Base-by-base conservation (phyloP, 2,888 invertebrate genomes). In the Shargacucullia verbasci region DNA sequence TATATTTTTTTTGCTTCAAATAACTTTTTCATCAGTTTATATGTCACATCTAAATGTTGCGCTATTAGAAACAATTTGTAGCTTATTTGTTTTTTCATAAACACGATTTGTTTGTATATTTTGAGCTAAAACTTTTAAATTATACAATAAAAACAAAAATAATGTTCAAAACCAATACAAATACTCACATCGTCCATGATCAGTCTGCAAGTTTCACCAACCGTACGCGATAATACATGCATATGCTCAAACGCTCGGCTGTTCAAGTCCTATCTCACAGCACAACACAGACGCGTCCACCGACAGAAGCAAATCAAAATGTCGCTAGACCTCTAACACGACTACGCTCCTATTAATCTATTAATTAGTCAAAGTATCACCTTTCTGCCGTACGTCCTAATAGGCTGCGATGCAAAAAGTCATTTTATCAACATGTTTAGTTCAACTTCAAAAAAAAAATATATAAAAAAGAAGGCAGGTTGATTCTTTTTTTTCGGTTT, bases 311-410 rank as follows among this genome's bases (percentile, higher is more conserved):
- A 77, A 74, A 76, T 41, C 9, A 74, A 71, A 77, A 66, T 58
- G 48, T 74, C 65, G 71, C 71, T 71, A 76, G 49, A 63, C 77
- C 71, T 73, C 66, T 73, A 76, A 73, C 73, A 73, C 76, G 73
- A 70, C 74, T 74, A 74, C 59, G 61, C 14, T 64, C 74, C 73
- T 73, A 73, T 55, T 50, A 62, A 61, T 61, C 76, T 74, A 74
- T 79, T 78, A 81, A 80, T 75, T 75, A 64, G 63, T 76, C 76
- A 82, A 83, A 83, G 72, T 77, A 68, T 89, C 89, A 90, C 93
- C 93, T 94, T 93, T 81, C 91, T 90, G 84, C 89, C 87, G 88
- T 92, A 91, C 64, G 88, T 94, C 93, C 93, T 91, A 90, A 92
- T 85, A 78, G 92, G 93, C 93, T 93, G 93, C 93, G 81, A 88